Percentiles rank a stretch among this genome's conserved stretches.
Conservation (phyloP, 2,888 invertebrate species). For the Quadroppia sp. region DNA sequence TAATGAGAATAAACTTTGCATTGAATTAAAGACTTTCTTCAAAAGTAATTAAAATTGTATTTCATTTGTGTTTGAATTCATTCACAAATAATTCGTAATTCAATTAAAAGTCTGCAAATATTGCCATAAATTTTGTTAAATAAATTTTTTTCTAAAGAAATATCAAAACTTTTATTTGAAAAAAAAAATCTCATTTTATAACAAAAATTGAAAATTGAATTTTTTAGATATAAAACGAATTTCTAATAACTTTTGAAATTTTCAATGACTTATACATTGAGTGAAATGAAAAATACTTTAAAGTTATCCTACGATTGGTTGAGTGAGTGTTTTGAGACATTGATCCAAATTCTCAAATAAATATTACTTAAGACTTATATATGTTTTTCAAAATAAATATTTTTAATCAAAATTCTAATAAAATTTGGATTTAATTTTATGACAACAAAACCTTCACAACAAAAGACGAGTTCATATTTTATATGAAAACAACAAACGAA, state of each 20-base stretch:
- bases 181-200: too few species aligned
- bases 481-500: not conserved
- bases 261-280: not conserved
- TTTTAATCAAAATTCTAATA: not conserved
- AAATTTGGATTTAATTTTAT: not conserved
- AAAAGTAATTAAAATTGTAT: not conserved
- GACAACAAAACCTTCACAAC: not conserved
- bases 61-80: not conserved
- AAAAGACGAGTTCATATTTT: not conserved
- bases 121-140: too few species aligned
- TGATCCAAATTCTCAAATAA: not conserved
- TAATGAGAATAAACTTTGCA: not conserved
- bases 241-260: too few species aligned
- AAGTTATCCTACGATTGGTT: not conserved
- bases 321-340: not conserved
- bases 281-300: not conserved
- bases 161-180: too few species aligned
- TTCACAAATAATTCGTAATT: not conserved
- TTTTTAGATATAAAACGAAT: too few species aligned
- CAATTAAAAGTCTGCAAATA: not conserved
- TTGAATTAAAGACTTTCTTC: not conserved
- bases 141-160: too few species aligned
- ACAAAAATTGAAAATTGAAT: too few species aligned
- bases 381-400: not conserved
- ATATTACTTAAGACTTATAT: not conserved